Percentiles rank a stretch among this genome's conserved stretches.
Conservation (phyloP, 2,888 invertebrate species). For the Callimorpha dominula region DNA sequence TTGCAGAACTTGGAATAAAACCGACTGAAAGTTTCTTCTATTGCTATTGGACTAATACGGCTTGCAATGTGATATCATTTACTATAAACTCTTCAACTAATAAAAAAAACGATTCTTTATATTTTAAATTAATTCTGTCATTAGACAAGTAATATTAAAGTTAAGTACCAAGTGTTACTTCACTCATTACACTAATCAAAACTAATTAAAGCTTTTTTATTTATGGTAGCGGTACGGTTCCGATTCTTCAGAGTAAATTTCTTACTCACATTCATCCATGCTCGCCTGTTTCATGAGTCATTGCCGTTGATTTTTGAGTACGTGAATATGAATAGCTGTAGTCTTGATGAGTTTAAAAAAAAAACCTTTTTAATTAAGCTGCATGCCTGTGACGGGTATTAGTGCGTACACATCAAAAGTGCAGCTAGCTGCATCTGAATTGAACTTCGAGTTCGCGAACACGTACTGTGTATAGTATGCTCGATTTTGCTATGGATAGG, state of each 20-base stretch:
- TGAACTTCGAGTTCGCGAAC: neutral
- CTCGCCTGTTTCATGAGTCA: neutral
- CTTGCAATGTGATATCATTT: slow-evolving; percentile 33
- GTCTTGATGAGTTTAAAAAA: neutral
- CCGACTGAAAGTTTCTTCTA: slow-evolving; percentile 47
- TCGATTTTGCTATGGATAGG: neutral
- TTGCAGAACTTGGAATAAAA: slow-evolving; percentile 54
- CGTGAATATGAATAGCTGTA: neutral
- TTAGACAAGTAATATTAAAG: slow-evolving; percentile 7
- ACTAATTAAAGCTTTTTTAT: too few relatives aligned
- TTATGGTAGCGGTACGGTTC: too few relatives aligned
- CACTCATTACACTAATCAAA: too few relatives aligned
- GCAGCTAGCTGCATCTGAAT: neutral
- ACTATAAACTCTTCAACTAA: slow-evolving; percentile 33
- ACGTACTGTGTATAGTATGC: neutral
- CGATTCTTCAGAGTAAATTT: too few relatives aligned
- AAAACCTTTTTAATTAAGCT: slow-evolving; percentile 1
- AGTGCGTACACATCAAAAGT: neutral
- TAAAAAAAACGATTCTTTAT: slow-evolving; percentile 18
- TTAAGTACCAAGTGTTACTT: too few relatives aligned
- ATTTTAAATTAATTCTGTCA: neutral
- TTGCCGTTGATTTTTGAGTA: neutral
- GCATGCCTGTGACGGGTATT: neutral
- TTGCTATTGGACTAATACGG: slow-evolving; percentile 42
- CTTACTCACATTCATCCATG: neutral